A percentile compares a stretch with the other conserved stretches of the same genome.
These are phyloP conservation scores for Myotis findleyi DNA, from an alignment of 2,797 vertebrate species.

Conservation along the genomic window DNA sequence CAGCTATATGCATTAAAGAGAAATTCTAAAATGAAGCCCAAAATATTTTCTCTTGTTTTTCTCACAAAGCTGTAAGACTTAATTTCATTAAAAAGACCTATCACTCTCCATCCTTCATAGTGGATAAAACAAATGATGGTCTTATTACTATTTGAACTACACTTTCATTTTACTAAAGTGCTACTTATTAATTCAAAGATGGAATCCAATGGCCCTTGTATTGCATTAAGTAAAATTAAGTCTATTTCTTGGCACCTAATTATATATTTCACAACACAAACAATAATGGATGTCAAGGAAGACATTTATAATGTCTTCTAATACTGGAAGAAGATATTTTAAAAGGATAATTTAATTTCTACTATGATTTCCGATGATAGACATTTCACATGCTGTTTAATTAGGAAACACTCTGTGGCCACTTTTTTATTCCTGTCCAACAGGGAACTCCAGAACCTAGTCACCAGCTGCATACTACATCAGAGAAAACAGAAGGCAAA, in stretches of 20 bases:
- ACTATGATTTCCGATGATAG: background rate
- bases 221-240: conserved; percentile 41
- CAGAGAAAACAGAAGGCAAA: background rate
- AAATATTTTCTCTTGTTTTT: conserved; percentile 47
- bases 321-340: conserved; percentile 8
- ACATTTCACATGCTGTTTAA: background rate
- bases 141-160: background rate
- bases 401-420: background rate
- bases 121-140: background rate
- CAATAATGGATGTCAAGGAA: conserved; percentile 2
- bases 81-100: conserved; percentile 7
- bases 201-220: background rate
- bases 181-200: conserved; percentile 12
- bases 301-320: conserved; percentile 10
- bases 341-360: conserved; percentile 44
- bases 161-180: conserved; percentile 48
- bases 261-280: conserved; percentile 25
- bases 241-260: conserved; percentile 10
- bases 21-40: conserved; percentile 31
- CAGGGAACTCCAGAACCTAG: background rate
- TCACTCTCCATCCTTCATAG: background rate
- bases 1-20: background rate
- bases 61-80: background rate
- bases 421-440: background rate
- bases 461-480: background rate